Base-by-base conservation (phyloP, 2,888 invertebrate genomes). In the Tubulanus polymorphus region DNA sequence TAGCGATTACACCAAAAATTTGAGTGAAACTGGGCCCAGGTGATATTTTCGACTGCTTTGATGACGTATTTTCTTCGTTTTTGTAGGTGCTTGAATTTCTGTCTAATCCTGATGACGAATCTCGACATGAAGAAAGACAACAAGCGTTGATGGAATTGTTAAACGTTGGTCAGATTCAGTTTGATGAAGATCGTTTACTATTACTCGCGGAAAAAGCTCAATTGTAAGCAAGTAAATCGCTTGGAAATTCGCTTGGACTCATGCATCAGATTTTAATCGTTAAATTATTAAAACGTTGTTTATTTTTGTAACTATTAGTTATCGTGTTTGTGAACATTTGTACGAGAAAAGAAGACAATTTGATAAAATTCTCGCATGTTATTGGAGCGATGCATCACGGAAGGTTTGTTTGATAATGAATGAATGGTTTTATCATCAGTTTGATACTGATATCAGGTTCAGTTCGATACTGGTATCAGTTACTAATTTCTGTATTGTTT, bases 121-220 rank as follows among this genome's bases (percentile, higher is more conserved):
- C 75, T 37, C 70, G 79, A 25, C 79, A 80, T 62, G 84, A 85
- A 57, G 89, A 89, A 74, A 80, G 88, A 35, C 88, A 90, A 72
- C 87, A 87, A 69, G 87, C 88, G 1, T 82, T 88, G 79, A 78
- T 88, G 49, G 88, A 89, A 70, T 78, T 90, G 29, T 78, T 89
- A 12, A 84, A 56, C 83, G 86, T 63, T 83, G 76, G 77, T 1
- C 77, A 85, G 48, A 76, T 80, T 27, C 82, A 85, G 69, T 83
- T 86, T 57, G 82, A 84, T 55, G 81, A 82, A 56, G 83, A 84
- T 30, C 81, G 84, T 61, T 81, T 88, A 55, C 73, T 89, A 20
- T 69, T 80, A 37, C 79, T 86, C 67, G 87, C 88, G 0, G 81
- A 85, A 60, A 81, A 83, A 37, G 86, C 88, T 0, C 83, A 84